Evolutionary conservation across 2,888 invertebrate genomes (phyloP), one percentile per base, ranked within the genome.

Genomic region (Sympetrum striolatum): DNA sequence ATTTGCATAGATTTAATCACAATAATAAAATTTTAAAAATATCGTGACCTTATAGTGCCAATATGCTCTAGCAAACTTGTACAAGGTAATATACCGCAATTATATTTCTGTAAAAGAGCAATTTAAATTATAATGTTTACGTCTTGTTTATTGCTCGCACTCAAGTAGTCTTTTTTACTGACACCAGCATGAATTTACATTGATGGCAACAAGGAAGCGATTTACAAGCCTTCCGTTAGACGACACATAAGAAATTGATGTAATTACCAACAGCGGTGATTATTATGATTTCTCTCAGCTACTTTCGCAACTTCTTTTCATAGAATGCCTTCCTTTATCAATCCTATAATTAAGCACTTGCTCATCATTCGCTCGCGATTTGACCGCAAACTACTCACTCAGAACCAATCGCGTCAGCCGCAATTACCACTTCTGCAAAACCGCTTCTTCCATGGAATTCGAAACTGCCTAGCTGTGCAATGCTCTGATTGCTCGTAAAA

Each of bases 401-500:
- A 53, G 53, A 82, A 82, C 86, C 60, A 86, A 37, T 86, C 64
- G 35, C 60, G 25, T 8, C 37, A 37, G 58, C 86, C 37, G 37
- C 86, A 58, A 58, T 60, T n/a, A 53, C 39, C 82, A 31, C 58
- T 53, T 53, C 60, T 86, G 37, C 8, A 35, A 58, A 37, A 58
- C 60, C 39, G 37, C 60, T 35, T 31, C 86, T 25, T 60, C 37
- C 35, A n/a, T 22, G 58, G 58, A 86, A 82, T 82, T 82, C 58
- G 82, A 58, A 64, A 86, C 60, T 86, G 35, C 86, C 86, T 60
- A 86, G 86, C 86, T 60, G 37, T 86, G 86, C 86, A 86, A 86
- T 64, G 58, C 60, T 86, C 86, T 86, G 86, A 86, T 86, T 86
- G 86, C 58, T 64, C 86, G 86, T 86, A 86, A 86, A 86, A 86